Evolutionary conservation across 2,888 invertebrate genomes (phyloP).

Genomic region (Temnothorax rugatulus): DNA sequence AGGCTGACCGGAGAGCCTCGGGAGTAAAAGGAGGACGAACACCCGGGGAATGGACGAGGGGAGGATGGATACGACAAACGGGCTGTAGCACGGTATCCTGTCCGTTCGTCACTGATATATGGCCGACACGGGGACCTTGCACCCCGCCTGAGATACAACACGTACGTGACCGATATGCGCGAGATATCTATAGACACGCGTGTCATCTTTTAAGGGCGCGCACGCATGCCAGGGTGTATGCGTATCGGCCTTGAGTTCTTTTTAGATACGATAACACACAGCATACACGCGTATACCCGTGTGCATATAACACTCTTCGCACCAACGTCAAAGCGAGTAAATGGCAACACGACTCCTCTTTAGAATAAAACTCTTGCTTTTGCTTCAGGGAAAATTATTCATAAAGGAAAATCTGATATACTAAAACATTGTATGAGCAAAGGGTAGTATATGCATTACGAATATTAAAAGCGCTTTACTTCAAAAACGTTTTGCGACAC

Average conservation of each 20-base stretch:
- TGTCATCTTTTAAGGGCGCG: conserved; percentile 32
- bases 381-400: neutral
- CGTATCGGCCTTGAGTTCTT: conserved; percentile 21
- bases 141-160: conserved; percentile 81
- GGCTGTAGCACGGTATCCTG: conserved; percentile 74
- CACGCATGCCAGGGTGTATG: neutral
- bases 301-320: neutral
- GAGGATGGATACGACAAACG: conserved; percentile 56
- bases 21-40: conserved; percentile 73
- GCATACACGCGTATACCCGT: neutral
- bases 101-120: conserved; percentile 84
- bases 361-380: conserved; percentile 7
- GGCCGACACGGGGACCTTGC: conserved; percentile 78
- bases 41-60: conserved; percentile 60
- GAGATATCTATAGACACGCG: conserved; percentile 67
- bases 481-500: neutral
- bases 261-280: conserved; percentile 28
- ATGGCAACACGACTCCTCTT: neutral
- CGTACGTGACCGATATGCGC: conserved; percentile 84
- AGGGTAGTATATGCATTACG: neutral
- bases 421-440: neutral
- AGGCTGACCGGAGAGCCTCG: conserved; percentile 69
- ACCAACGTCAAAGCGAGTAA: conserved; percentile 12
- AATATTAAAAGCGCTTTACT: conserved; percentile 11
- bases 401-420: conserved; percentile 16